These are phyloP conservation scores for Philhelius pedissequus DNA, from an alignment of 2,888 invertebrate species.

Conservation along the genomic window DNA sequence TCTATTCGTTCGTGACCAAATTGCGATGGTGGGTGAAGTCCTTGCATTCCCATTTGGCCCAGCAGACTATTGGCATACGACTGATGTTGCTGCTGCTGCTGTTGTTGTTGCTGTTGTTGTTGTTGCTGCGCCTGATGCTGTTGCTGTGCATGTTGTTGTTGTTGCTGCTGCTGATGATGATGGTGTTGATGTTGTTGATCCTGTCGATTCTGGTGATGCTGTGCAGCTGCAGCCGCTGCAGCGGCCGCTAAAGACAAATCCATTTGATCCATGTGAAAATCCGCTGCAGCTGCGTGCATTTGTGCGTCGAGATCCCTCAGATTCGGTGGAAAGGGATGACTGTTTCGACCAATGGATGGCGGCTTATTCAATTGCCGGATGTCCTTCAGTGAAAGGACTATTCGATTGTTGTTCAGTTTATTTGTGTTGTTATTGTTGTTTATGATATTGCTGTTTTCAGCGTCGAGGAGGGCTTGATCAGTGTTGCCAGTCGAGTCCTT, in stretches of 20 bases:
- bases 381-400: conserved; percentile 78
- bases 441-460: conserved; percentile 71
- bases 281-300: conserved; percentile 77
- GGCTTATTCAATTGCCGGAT: conserved; percentile 78
- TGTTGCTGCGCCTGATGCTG: conserved; percentile 71
- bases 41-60: conserved; percentile 76
- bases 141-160: conserved; percentile 44
- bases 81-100: conserved; percentile 74
- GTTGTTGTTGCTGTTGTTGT: conserved; percentile 19
- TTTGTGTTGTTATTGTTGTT: conserved; percentile 75
- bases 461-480: conserved; percentile 64
- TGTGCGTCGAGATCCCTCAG: conserved; percentile 76
- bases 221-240: conserved; percentile 77
- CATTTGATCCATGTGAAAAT: conserved; percentile 78
- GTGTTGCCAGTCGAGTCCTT: conserved; percentile 71
- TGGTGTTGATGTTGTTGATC: conserved; percentile 58
- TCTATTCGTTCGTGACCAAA: conserved; percentile 77
- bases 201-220: conserved; percentile 67
- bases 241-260: conserved; percentile 78
- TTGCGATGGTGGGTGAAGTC: conserved; percentile 71
- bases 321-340: conserved; percentile 71
- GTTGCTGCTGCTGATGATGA: conserved; percentile 66
- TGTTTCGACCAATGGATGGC: conserved; percentile 71
- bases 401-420: conserved; percentile 77
- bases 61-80: conserved; percentile 76